Percentiles rank a stretch among this genome's conserved stretches.
Evolutionary conservation across 2,113 vertebrate genomes (phyloP).

Genomic region (Donacobius atricapilla): DNA sequence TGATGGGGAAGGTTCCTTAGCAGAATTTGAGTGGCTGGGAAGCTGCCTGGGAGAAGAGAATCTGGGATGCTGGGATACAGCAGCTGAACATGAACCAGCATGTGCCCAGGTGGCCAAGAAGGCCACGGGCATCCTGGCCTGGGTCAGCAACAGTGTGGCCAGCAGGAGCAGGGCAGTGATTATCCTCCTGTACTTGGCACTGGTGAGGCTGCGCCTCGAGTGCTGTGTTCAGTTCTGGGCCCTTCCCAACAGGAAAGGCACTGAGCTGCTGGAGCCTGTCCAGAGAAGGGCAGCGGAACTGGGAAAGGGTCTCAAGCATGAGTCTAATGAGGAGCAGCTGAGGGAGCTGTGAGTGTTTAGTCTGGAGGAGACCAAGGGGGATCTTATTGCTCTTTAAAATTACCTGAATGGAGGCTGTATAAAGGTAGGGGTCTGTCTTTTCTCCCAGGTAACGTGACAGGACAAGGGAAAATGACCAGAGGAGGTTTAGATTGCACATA

Average conservation of each 20-base stretch:
- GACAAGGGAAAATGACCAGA: not conserved
- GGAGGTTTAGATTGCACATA: not conserved
- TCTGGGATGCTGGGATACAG: not conserved
- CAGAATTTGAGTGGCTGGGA: not conserved
- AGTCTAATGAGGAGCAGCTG: not conserved
- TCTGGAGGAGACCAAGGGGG: not conserved
- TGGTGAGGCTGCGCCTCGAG: fast-evolving
- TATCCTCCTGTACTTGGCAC: fast-evolving
- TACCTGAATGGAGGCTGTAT: not conserved
- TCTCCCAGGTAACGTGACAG: not conserved
- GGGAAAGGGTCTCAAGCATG: not conserved
- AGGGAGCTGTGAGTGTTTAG: not conserved
- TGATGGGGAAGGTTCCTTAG: not conserved
- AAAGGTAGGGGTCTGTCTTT: not conserved
- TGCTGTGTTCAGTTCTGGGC: not conserved
- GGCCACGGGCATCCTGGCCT: fast-evolving
- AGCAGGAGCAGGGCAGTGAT: not conserved
- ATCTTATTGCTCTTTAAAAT: not conserved
- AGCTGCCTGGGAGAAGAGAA: not conserved
- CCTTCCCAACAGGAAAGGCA: not conserved
- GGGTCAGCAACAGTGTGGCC: not conserved
- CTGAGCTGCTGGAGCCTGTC: fast-evolving
- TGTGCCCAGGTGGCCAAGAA: not conserved
- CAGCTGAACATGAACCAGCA: not conserved
- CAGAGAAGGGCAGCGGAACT: fast-evolving